These are phyloP conservation scores for Sycophaga agraensis DNA, from an alignment of 1,140 invertebrate genomes.

Conservation along the genomic window DNA sequence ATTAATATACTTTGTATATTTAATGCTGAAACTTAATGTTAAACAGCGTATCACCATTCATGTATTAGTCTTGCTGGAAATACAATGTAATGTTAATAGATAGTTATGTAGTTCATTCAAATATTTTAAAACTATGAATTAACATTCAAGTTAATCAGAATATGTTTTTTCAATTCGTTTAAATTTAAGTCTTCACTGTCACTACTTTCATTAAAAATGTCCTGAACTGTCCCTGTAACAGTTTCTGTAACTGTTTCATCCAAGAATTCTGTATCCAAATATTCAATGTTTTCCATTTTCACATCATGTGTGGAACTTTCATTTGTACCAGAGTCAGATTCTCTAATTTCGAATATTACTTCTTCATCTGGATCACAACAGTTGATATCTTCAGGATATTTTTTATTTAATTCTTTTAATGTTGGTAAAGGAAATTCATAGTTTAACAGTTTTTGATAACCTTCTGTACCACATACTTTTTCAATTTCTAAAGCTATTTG, in stretches of 20 bases:
- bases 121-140: conserved; percentile 30
- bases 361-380: conserved; percentile 17
- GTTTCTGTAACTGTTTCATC: conserved; percentile 31
- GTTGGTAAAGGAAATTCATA: conserved; percentile 47
- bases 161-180: conserved; percentile 41
- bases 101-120: neutral
- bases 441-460: conserved; percentile 43
- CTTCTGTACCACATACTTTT: conserved; percentile 38
- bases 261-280: conserved; percentile 17
- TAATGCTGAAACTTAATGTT: too few species aligned
- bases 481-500: conserved; percentile 39
- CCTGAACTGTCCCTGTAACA: conserved; percentile 49
- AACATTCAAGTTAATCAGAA: conserved; percentile 34
- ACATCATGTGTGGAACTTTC: neutral
- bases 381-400: conserved; percentile 13
- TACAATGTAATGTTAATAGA: too few species aligned
- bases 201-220: conserved; percentile 51
- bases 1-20: too few species aligned
- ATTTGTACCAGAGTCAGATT: neutral
- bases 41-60: too few species aligned
- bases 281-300: conserved; percentile 27
- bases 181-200: conserved; percentile 45
- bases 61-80: too few species aligned
- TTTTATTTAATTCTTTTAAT: conserved; percentile 21
- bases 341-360: neutral